phyloP scores from a whole-genome alignment of 2,888 invertebrate genomes.

The Gandaritis pyraliata region DNA sequence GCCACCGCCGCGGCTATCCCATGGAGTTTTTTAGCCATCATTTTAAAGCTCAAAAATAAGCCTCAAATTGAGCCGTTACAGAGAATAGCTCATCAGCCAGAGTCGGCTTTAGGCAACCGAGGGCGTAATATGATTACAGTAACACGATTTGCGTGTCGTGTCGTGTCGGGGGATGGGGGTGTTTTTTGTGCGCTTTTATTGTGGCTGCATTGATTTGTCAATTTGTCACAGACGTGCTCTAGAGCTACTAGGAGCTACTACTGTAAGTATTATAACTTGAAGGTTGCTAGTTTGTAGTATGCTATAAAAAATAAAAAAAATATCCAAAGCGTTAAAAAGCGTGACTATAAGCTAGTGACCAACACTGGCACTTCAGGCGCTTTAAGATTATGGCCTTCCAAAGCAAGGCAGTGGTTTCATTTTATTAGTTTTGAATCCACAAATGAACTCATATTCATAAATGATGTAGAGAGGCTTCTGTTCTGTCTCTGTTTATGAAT shows the following conservation, averaged over 20 bases:
- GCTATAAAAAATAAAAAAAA: too few species aligned
- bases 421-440: too few species aligned
- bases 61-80: slow-evolving; percentile 36
- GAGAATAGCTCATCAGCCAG: slow-evolving; percentile 76
- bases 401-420: too few species aligned
- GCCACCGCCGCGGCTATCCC: not conserved
- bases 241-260: not conserved
- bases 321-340: too few species aligned
- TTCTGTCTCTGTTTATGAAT: too few species aligned
- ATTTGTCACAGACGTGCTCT: slow-evolving; percentile 33
- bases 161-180: slow-evolving; percentile 37
- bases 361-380: too few species aligned
- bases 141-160: slow-evolving; percentile 61
- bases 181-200: slow-evolving; percentile 41
- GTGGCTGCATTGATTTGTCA: slow-evolving; percentile 45
- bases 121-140: slow-evolving; percentile 66
- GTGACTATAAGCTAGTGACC: too few species aligned
- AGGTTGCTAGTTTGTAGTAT: too few species aligned
- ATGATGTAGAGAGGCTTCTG: too few species aligned
- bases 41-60: slow-evolving; percentile 22
- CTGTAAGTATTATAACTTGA: not conserved
- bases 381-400: too few species aligned
- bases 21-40: not conserved
- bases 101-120: slow-evolving; percentile 54
- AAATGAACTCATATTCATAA: too few species aligned